Conservation (phyloP, 2,113 vertebrate species). For the Phaethornis superciliosus region DNA sequence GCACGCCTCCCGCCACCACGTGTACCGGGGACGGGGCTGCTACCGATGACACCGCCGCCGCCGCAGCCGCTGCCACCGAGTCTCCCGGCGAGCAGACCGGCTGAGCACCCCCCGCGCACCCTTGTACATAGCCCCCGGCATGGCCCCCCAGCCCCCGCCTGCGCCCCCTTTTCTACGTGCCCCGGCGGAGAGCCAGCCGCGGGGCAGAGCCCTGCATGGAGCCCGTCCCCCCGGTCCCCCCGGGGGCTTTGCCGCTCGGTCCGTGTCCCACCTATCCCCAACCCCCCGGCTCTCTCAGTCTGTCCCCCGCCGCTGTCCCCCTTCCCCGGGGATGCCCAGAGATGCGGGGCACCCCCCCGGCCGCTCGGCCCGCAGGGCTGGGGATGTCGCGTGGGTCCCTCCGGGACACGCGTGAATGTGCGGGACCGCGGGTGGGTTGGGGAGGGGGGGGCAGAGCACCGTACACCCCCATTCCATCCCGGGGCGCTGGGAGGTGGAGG, state of each 20-base stretch:
- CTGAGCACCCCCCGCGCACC: slow-evolving; percentile 72
- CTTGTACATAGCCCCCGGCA: slow-evolving; percentile 86
- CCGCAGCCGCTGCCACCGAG: slow-evolving; percentile 54
- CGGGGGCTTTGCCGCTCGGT: slow-evolving; percentile 55
- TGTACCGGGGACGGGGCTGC: slow-evolving; percentile 82
- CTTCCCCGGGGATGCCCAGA: neutral
- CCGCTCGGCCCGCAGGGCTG: neutral
- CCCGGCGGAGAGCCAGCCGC: slow-evolving; percentile 17
- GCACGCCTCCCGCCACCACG: slow-evolving; percentile 67
- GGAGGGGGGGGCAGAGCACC: neutral
- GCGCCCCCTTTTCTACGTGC: slow-evolving; percentile 51
- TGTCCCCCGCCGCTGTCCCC: neutral
- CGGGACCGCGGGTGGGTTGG: neutral
- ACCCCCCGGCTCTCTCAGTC: slow-evolving; percentile 36
- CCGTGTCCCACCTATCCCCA: neutral
- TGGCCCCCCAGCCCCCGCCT: slow-evolving; percentile 73
- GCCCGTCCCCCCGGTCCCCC: slow-evolving; percentile 31
- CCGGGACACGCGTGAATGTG: neutral
- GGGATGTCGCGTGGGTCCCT: neutral
- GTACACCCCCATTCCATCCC: neutral
- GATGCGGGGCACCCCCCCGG: neutral
- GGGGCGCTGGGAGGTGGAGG: neutral
- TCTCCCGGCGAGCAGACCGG: slow-evolving; percentile 78
- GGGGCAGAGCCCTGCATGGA: slow-evolving; percentile 73
- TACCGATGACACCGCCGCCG: slow-evolving; percentile 23